Conservation (phyloP, 2,113 vertebrate species). For the Coturnix japonica region DNA sequence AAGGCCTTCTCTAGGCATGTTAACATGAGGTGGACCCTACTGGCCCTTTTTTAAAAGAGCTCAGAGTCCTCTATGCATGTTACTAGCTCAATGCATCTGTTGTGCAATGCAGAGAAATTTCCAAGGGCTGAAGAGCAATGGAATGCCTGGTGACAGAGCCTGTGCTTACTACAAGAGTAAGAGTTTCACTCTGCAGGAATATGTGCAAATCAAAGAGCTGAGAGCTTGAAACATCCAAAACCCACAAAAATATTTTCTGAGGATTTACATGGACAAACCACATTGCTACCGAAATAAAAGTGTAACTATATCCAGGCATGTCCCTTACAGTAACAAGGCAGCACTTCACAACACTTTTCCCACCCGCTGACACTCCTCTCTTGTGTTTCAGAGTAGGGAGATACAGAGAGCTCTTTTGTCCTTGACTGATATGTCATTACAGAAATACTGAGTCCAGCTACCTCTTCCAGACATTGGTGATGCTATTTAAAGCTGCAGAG, state of each 20-base stretch:
- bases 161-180: background rate
- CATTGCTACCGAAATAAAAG: background rate
- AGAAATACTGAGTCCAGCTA: background rate
- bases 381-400: background rate
- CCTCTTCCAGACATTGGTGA: background rate
- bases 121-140: background rate
- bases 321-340: background rate
- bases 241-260: background rate
- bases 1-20: background rate
- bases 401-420: background rate
- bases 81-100: background rate
- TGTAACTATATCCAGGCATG: background rate
- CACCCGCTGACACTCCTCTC: background rate
- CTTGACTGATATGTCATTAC: background rate
- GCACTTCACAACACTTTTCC: background rate
- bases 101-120: background rate
- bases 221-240: background rate
- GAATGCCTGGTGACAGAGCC: background rate
- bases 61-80: background rate
- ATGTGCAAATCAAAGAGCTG: background rate
- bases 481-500: conserved; percentile 28
- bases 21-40: background rate
- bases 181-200: background rate
- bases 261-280: background rate
- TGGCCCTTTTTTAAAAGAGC: background rate